These are phyloP conservation scores for Amphimallon solstitiale DNA, from an alignment of 2,888 invertebrate species.

Conservation along the genomic window DNA sequence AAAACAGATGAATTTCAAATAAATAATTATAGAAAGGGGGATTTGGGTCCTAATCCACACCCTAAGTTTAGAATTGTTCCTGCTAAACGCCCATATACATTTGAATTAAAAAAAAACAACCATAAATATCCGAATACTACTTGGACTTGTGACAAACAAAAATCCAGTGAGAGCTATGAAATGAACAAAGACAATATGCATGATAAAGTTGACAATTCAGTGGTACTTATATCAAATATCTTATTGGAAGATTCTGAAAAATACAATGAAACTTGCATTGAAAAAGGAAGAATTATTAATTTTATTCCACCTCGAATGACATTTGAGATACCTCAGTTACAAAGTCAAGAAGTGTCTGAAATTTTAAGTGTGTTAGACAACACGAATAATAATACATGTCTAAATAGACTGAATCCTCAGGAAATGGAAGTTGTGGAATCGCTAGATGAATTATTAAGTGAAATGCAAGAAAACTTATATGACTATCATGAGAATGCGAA, in stretches of 20 bases:
- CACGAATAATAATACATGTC: not conserved
- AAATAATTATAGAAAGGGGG: not conserved
- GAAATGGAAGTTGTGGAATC: not conserved
- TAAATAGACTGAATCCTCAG: too few species aligned
- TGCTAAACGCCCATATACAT: not conserved
- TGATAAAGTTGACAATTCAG: too few species aligned
- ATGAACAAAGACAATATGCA: too few species aligned
- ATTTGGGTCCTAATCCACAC: not conserved
- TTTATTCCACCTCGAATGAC: not conserved
- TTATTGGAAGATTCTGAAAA: not conserved
- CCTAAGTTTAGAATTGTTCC: slow-evolving; percentile 22
- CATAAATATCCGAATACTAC: slow-evolving; percentile 22
- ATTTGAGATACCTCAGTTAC: not conserved
- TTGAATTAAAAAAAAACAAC: not conserved
- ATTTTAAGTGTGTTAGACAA: not conserved
- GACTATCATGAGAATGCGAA: too few species aligned
- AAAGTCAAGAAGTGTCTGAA: not conserved
- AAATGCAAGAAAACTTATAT: too few species aligned
- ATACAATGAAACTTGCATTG: not conserved
- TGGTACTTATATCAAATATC: not conserved
- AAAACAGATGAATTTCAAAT: not conserved
- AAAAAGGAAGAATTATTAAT: not conserved
- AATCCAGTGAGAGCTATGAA: too few species aligned
- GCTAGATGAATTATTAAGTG: too few species aligned
- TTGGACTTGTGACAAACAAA: slow-evolving; percentile 1